These are phyloP conservation scores for Automeris io DNA, from an alignment of 2,888 invertebrate genomes.

Conservation along the genomic window DNA sequence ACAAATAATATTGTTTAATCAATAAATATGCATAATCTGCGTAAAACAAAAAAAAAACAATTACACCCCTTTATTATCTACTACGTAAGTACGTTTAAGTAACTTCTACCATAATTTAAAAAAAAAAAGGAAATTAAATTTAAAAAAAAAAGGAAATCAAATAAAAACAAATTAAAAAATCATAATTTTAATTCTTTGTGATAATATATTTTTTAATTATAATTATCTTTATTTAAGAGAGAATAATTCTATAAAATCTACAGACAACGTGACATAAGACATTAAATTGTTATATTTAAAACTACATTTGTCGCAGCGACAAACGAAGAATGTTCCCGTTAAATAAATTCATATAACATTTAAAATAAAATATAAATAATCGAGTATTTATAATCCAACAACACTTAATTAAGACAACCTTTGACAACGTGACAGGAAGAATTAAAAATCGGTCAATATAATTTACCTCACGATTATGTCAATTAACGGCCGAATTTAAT, in stretches of 20 bases:
- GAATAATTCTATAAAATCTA: conserved; percentile 65
- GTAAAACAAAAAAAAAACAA: too few relatives aligned
- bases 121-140: too few relatives aligned
- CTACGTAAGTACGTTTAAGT: too few relatives aligned
- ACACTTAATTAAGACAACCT: conserved; percentile 11
- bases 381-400: conserved; percentile 52
- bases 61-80: too few relatives aligned
- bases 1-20: too few relatives aligned
- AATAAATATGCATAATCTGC: too few relatives aligned
- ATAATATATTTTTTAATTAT: conserved; percentile 60
- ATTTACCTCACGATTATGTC: not conserved
- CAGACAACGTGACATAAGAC: conserved; percentile 60
- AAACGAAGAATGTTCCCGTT: conserved; percentile 44
- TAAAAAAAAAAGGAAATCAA: conserved; percentile 14
- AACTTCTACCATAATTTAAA: too few relatives aligned
- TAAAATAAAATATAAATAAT: conserved; percentile 74
- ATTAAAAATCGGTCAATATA: not conserved
- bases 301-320: conserved; percentile 60
- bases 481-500: too few relatives aligned
- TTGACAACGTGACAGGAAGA: conserved; percentile 5
- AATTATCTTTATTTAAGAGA: conserved; percentile 54
- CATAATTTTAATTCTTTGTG: conserved; percentile 70
- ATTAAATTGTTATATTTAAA: conserved; percentile 42
- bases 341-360: conserved; percentile 53
- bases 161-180: conserved; percentile 47